Conservation (phyloP, 2,888 invertebrate genomes). For the Sycophila texana region DNA sequence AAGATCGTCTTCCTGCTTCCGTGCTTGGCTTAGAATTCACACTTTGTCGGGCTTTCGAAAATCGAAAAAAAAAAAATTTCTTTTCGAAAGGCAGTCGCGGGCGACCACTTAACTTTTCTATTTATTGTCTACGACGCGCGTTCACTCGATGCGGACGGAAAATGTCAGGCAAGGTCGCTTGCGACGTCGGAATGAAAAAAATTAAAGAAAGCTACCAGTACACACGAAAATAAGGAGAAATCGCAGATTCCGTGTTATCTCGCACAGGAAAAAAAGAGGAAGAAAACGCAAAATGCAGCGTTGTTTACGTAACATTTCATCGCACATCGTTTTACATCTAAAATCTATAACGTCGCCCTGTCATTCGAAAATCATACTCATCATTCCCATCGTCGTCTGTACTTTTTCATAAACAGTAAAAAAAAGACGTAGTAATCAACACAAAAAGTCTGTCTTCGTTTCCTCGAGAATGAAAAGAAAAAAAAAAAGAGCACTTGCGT, state of each 20-base stretch:
- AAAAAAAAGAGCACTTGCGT: constrained; percentile 41
- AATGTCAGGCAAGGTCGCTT: constrained; percentile 18
- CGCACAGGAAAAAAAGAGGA: constrained; percentile 20
- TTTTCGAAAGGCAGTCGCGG: too few species aligned
- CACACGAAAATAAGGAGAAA: background rate
- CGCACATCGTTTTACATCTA: constrained; percentile 28
- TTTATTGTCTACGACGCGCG: background rate
- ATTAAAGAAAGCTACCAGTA: background rate
- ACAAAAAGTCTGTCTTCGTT: constrained; percentile 35
- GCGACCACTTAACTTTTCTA: too few species aligned
- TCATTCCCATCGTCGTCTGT: constrained; percentile 40
- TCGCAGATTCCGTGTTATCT: constrained; percentile 27
- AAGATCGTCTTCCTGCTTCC: constrained; percentile 6
- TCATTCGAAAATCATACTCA: constrained; percentile 22
- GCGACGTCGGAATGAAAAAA: constrained; percentile 3
- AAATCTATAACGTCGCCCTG: constrained; percentile 39
- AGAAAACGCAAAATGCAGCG: constrained; percentile 26
- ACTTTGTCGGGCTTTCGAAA: constrained; percentile 20
- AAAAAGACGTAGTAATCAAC: background rate
- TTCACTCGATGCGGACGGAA: constrained; percentile 10
- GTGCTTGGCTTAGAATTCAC: background rate
- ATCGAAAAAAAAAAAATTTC: constrained; percentile 20
- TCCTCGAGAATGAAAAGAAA: background rate
- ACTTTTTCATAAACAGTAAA: constrained; percentile 33
- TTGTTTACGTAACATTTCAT: constrained; percentile 36